These are phyloP conservation scores for Mesembrinibis cayennensis DNA, from an alignment of 2,113 vertebrate genomes.

Conservation along the genomic window DNA sequence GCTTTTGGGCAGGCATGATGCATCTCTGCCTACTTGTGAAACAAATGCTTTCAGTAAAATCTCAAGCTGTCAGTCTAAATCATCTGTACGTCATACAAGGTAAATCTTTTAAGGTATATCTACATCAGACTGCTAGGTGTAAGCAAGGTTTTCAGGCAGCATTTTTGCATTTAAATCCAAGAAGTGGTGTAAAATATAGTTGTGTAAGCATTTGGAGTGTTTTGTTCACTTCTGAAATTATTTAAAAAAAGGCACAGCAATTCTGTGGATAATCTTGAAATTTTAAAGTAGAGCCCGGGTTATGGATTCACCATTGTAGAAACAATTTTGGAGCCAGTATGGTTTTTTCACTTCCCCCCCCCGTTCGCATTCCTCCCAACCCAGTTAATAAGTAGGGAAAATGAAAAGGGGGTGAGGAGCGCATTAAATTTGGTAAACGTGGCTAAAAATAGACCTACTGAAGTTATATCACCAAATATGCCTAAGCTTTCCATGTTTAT, in stretches of 20 bases:
- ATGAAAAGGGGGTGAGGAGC: background rate
- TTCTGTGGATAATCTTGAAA: background rate
- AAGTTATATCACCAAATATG: background rate
- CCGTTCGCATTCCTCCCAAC: background rate
- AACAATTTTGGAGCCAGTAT: background rate
- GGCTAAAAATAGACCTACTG: background rate
- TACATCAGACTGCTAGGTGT: background rate
- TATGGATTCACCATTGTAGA: background rate
- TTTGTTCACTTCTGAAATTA: background rate
- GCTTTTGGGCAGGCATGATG: slow-evolving; percentile 22
- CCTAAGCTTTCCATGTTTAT: background rate
- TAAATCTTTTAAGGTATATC: background rate
- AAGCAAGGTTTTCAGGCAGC: background rate
- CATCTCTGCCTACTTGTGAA: background rate
- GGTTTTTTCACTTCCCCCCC: fast-evolving
- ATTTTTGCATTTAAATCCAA: background rate
- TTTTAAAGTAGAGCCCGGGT: background rate
- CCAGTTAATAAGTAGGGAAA: background rate
- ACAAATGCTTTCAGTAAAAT: slow-evolving; percentile 4
- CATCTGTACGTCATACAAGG: slow-evolving; percentile 9
- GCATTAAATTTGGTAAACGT: background rate
- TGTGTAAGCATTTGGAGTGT: background rate
- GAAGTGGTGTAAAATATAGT: background rate
- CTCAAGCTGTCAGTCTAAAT: slow-evolving; percentile 16
- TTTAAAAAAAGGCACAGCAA: background rate